These are phyloP conservation scores for Megaceryle maxima DNA, from an alignment of 2,113 vertebrate species.

Conservation along the genomic window DNA sequence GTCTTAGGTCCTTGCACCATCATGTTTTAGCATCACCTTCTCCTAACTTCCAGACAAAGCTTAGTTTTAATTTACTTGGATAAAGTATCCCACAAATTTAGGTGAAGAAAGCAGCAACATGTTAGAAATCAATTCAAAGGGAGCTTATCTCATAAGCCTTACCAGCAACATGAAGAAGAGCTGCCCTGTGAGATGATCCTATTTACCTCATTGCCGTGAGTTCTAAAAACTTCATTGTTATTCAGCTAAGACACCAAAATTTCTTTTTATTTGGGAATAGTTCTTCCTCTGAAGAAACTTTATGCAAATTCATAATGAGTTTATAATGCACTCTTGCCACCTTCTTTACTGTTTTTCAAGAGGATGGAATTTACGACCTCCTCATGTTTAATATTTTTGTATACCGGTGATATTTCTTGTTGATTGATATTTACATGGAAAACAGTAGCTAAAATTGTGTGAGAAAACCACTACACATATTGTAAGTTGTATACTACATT, in stretches of 20 bases:
- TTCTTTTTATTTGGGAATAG: neutral
- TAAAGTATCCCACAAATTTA: neutral
- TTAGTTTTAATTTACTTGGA: neutral
- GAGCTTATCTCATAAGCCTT: neutral
- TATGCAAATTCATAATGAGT: neutral
- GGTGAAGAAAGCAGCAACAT: neutral
- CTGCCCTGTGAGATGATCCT: neutral
- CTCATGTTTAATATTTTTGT: neutral
- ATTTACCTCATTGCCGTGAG: neutral
- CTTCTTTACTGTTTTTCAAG: neutral
- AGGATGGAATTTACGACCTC: neutral
- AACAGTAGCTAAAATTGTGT: neutral
- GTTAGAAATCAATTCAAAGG: neutral
- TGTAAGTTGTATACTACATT: neutral
- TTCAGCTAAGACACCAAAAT: neutral
- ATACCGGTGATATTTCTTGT: neutral
- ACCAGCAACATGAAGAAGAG: neutral
- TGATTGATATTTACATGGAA: neutral
- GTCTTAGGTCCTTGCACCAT: neutral
- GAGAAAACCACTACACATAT: neutral
- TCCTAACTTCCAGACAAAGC: neutral
- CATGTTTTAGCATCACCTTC: neutral
- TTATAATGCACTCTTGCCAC: neutral
- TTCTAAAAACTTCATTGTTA: neutral
- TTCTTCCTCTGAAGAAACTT: neutral